Base-by-base conservation (phyloP, 37 sponge, comb jelly and placozoan species). In the Eunapius fragilis region DNA sequence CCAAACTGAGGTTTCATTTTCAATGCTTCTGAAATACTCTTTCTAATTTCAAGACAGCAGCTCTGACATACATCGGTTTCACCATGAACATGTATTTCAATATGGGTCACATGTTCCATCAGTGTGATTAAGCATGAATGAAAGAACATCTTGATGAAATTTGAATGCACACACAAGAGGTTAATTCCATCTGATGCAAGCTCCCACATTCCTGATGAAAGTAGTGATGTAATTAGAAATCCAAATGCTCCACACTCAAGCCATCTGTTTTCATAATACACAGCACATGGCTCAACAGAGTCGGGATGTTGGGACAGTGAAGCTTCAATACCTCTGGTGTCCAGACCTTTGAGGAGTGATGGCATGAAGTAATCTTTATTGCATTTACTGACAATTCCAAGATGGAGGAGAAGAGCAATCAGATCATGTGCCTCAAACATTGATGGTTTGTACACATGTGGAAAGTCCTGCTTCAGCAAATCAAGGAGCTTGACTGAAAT, bases 51-150 rank as follows among this genome's bases (percentile, higher is more conserved):
- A n/a, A 14, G 31, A 72, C 73, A 72, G 13, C 31, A 72, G 31
- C 1, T 30, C 1, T 32, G 25, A 72, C 31, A 72, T 13, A 32
- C 25, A 22, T 72, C 30, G 13, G 5, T 1, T 33, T 25, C 22
- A 72, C 31, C 73, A 76, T 76, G 7, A 76, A 76, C 76, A 25
- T 32, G 72, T 34, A 72, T 71, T 27, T 37, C 4, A 13, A 82
- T n/a, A 72, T n/a, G 27, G 38, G 47, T 71, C 27, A 72, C 31
- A 19, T 27, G 30, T 17, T 58, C 58, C 14, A 58, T 19, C 58
- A 58, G 14, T 58, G 58, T 58, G 58, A 58, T 19, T 19, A 58
- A 0, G 14, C 58, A 58, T 12, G 58, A 58, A 11, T 58, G 58
- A 58, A 58, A 58, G 58, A 58, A 19, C 58, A 58, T 19, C 58